Evolutionary conservation across 2,113 vertebrate genomes (phyloP).

Genomic region (Noturus placidus): DNA sequence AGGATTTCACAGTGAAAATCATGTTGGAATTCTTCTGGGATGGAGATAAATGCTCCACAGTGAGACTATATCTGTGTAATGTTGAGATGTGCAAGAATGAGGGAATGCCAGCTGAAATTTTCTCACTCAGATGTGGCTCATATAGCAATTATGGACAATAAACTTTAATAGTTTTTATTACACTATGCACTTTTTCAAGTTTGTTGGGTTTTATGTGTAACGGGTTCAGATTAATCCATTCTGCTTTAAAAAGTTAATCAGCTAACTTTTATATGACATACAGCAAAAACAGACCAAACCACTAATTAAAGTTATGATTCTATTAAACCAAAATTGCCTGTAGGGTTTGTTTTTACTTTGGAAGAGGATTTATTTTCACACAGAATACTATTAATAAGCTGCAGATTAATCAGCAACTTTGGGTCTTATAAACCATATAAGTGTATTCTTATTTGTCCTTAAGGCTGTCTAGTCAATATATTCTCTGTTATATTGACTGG

Average conservation of each 20-base stretch:
- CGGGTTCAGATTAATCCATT: not conserved
- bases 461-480: not conserved
- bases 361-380: slow-evolving; percentile 7
- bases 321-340: not conserved
- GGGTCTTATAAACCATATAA: slow-evolving; percentile 19
- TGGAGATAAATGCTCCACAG: not conserved
- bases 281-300: not conserved
- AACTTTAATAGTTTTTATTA: slow-evolving; percentile 4
- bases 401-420: slow-evolving; percentile 6
- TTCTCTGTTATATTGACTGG: not conserved
- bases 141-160: not conserved
- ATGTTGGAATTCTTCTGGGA: not conserved
- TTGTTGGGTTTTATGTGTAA: not conserved
- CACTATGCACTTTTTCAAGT: not conserved
- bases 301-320: not conserved
- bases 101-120: not conserved
- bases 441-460: slow-evolving; percentile 12
- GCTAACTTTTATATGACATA: not conserved
- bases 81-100: not conserved
- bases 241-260: not conserved
- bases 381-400: slow-evolving; percentile 24
- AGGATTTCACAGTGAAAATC: not conserved
- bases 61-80: not conserved
- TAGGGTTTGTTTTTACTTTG: not conserved
- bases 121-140: not conserved